Evolutionary conservation across 2,888 invertebrate species (phyloP).

Genomic region (Sinohyriopsis cumingii): DNA sequence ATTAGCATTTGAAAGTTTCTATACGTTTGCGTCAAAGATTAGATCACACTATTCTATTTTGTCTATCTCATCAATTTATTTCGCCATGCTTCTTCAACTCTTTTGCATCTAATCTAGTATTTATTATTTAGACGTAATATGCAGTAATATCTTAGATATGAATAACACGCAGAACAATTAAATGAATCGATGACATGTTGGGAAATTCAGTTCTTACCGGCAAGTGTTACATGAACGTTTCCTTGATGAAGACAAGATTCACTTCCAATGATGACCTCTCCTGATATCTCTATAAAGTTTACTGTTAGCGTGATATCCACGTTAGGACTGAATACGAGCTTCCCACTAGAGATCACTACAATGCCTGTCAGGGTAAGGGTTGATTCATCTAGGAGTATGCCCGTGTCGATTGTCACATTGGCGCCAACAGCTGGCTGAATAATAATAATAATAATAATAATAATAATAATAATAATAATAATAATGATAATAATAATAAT

Average conservation of each 20-base stretch:
- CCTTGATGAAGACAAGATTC: background rate
- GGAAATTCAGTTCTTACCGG: background rate
- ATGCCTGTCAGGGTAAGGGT: conserved; percentile 16
- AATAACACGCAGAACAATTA: no score
- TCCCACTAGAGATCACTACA: conserved; percentile 15
- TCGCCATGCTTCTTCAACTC: no score
- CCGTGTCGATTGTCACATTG: conserved; percentile 3
- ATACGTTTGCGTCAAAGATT: no score
- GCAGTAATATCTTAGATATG: background rate
- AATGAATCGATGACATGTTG: background rate
- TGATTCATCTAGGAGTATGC: conserved; percentile 17
- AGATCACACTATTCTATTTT: no score
- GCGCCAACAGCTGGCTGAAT: conserved; percentile 3
- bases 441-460: background rate
- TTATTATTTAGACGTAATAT: no score
- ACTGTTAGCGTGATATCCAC: conserved; percentile 14
- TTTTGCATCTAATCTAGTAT: no score
- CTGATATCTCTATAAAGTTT: conserved; percentile 1
- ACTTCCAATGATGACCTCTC: conserved; percentile 2
- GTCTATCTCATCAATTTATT: no score
- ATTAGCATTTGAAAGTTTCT: no score
- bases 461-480: no score
- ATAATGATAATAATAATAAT: no score
- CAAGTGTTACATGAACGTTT: background rate
- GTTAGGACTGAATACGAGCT: conserved; percentile 30